A percentile compares a stretch with the other conserved stretches of the same genome.
Evolutionary conservation across 2,888 invertebrate genomes (phyloP).

Genomic region (Pollenia amentaria): DNA sequence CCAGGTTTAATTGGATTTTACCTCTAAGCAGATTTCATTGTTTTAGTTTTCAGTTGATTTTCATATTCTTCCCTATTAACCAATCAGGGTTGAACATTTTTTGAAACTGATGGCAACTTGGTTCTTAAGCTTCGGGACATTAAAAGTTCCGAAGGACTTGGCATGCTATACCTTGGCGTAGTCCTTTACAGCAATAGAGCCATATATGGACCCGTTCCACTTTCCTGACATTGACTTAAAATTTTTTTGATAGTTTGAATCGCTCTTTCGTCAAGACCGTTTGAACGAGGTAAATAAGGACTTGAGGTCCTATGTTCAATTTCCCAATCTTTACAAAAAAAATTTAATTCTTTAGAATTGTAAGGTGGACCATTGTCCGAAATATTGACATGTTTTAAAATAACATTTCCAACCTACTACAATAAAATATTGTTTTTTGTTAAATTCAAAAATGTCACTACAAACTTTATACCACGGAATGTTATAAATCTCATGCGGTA

Average conservation of each 20-base stretch:
- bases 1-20: not conserved
- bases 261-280: not conserved
- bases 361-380: constrained; percentile 30
- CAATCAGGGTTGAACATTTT: not conserved
- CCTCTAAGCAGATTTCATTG: not conserved
- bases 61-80: not conserved
- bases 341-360: constrained; percentile 11
- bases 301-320: not conserved
- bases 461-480: constrained; percentile 59
- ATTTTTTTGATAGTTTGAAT: constrained; percentile 2
- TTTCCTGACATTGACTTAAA: not conserved
- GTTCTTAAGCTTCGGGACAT: not conserved
- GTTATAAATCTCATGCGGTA: constrained; percentile 40
- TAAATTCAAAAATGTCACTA: constrained; percentile 66
- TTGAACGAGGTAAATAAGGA: too few species aligned
- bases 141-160: not conserved
- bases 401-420: constrained; percentile 57
- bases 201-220: not conserved
- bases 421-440: constrained; percentile 58
- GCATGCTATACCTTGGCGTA: too few species aligned
- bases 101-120: not conserved
- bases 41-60: not conserved
- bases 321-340: constrained; percentile 18
- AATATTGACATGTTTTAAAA: constrained; percentile 7
- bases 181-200: not conserved